These are phyloP conservation scores for Leptinotarsa defecta DNA, from an alignment of 1,140 invertebrate genomes.

Conservation along the genomic window DNA sequence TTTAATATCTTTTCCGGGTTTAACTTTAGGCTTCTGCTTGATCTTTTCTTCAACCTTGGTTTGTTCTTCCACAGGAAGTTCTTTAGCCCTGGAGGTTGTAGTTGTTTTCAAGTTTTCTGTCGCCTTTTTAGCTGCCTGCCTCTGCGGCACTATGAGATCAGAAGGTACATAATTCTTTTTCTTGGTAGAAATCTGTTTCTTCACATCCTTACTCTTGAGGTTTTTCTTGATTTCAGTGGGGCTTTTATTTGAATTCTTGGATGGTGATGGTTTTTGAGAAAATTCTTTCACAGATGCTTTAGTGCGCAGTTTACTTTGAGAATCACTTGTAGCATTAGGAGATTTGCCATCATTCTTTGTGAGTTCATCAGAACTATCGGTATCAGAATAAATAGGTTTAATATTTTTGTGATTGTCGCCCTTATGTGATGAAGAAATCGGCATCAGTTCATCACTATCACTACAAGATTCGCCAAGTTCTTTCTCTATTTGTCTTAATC, in stretches of 20 bases:
- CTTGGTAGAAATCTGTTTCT: conserved; percentile 52
- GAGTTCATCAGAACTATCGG: conserved; percentile 62
- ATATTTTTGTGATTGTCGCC: conserved; percentile 49
- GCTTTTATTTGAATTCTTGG: conserved; percentile 39
- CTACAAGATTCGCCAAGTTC: conserved; percentile 69
- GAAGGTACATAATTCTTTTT: conserved; percentile 64
- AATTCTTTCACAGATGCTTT: conserved; percentile 86
- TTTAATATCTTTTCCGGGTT: conserved; percentile 51
- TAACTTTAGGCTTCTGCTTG: conserved; percentile 53
- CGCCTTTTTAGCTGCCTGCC: conserved; percentile 88
- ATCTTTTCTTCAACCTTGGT: conserved; percentile 51
- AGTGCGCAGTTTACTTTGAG: conserved; percentile 70
- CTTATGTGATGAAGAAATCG: conserved; percentile 60
- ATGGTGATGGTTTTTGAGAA: conserved; percentile 54
- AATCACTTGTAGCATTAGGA: conserved; percentile 66
- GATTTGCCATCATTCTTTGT: conserved; percentile 61
- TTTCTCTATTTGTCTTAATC: conserved; percentile 71
- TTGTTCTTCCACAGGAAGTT: conserved; percentile 54
- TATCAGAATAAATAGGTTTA: conserved; percentile 69
- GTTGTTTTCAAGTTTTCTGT: conserved; percentile 81
- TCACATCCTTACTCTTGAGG: conserved; percentile 51
- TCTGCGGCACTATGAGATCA: conserved; percentile 85
- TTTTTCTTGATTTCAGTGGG: conserved; percentile 57
- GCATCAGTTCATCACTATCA: conserved; percentile 78
- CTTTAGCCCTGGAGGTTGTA: conserved; percentile 54